phyloP scores from a whole-genome alignment of 2,888 invertebrate species.

The Eupithecia subfuscata region DNA sequence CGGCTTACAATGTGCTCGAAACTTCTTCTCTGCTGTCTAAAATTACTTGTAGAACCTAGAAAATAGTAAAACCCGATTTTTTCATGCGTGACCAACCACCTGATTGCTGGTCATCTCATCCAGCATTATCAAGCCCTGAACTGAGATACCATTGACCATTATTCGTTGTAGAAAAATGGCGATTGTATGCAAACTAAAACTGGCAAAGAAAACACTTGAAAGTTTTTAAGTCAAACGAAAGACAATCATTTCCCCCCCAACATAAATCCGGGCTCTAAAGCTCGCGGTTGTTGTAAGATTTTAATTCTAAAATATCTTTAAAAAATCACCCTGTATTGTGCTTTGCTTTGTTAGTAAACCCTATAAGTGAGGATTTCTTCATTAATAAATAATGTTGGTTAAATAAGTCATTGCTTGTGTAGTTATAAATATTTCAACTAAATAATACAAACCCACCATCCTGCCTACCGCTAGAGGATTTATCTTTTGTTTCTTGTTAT shows the following conservation, averaged over 20 bases:
- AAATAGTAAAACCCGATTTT: neutral
- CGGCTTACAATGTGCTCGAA: neutral
- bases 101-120: neutral
- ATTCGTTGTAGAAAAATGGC: neutral
- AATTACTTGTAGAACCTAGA: neutral
- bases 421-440: slow-evolving; percentile 33
- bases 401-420: slow-evolving; percentile 29
- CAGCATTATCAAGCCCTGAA: neutral
- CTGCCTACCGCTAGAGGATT: slow-evolving; percentile 68
- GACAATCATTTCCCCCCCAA: neutral
- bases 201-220: neutral
- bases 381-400: neutral
- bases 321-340: slow-evolving; percentile 7
- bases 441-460: slow-evolving; percentile 62
- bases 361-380: neutral
- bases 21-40: neutral
- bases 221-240: neutral
- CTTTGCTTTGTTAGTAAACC: neutral
- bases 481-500: slow-evolving; percentile 58
- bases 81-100: neutral
- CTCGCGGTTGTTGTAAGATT: neutral
- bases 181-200: neutral
- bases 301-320: neutral
- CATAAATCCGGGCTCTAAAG: neutral
- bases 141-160: neutral